Conservation (phyloP, 30 jellyfish, hydroid and myxozoan species). For the Aurelia sp. region DNA sequence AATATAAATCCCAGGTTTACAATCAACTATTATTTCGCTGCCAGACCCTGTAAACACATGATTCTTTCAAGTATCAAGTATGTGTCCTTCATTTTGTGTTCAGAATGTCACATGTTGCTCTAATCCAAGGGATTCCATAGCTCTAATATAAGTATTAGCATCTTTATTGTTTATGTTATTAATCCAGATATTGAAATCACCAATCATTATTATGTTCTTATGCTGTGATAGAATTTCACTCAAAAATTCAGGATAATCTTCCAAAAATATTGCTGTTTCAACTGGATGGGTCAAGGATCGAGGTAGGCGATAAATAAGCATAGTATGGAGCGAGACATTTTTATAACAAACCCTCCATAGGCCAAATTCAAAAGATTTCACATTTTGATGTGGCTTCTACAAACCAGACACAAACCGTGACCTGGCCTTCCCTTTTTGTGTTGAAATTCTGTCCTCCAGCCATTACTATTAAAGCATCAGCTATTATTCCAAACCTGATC, state of each 20-base stretch:
- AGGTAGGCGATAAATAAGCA: slow-evolving; percentile 9
- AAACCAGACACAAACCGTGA: slow-evolving; percentile 8
- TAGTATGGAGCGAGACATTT: slow-evolving; percentile 5
- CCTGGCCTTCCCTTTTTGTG: slow-evolving; percentile 18
- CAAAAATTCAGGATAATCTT: slow-evolving; percentile 15
- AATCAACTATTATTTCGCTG: not conserved
- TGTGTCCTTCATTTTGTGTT: slow-evolving; percentile 1
- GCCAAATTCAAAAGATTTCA: slow-evolving; percentile 10
- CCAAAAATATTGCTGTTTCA: slow-evolving; percentile 11
- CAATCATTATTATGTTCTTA: slow-evolving; percentile 1
- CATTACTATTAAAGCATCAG: not conserved
- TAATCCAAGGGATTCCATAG: slow-evolving; percentile 30
- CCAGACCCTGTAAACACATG: slow-evolving; percentile 15
- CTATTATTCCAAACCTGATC: slow-evolving; percentile 10
- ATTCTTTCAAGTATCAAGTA: too few species aligned
- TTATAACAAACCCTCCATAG: slow-evolving; percentile 15
- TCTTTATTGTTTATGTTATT: not conserved
- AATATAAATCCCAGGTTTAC: slow-evolving; percentile 4
- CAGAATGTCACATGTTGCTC: slow-evolving; percentile 26
- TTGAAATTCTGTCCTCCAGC: slow-evolving; percentile 25
- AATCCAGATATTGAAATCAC: slow-evolving; percentile 16
- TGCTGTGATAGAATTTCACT: slow-evolving; percentile 9
- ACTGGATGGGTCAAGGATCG: slow-evolving; percentile 19
- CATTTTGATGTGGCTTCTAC: slow-evolving; percentile 12
- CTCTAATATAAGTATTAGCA: slow-evolving; percentile 22